Conservation (phyloP, 2,888 invertebrate species). For the Sphaeridia pumilis region DNA sequence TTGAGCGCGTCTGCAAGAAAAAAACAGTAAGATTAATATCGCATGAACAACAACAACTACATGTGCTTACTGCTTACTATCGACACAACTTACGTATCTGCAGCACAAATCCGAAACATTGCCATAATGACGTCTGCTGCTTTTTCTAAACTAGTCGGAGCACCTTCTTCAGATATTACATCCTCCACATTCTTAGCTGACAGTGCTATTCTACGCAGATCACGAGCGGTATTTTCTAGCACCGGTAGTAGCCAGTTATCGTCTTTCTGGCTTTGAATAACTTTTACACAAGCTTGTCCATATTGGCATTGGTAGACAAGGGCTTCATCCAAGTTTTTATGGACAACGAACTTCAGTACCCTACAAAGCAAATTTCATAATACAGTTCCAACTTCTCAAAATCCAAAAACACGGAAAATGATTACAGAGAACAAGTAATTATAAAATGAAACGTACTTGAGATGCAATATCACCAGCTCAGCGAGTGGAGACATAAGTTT, state of each 20-base stretch:
- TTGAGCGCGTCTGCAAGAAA: conserved; percentile 53
- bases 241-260: conserved; percentile 95
- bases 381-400: no score
- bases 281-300: conserved; percentile 64
- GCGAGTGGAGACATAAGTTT: conserved; percentile 60
- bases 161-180: conserved; percentile 35
- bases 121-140: conserved; percentile 87
- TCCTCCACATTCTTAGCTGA: conserved; percentile 54
- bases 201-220: conserved; percentile 71
- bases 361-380: conserved; percentile 38
- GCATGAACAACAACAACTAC: not conserved
- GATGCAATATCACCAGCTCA: conserved; percentile 60
- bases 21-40: not conserved
- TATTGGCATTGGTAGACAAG: conserved; percentile 66
- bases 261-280: conserved; percentile 76
- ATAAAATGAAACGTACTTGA: conserved; percentile 47
- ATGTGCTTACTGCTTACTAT: not conserved
- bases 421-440: no score
- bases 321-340: conserved; percentile 48
- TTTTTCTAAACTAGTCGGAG: conserved; percentile 53
- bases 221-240: conserved; percentile 79
- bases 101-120: conserved; percentile 88
- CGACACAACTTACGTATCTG: conserved; percentile 55
- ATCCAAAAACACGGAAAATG: no score
- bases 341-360: conserved; percentile 45